A percentile compares a stretch with the other conserved stretches of the same genome.
Evolutionary conservation across 2,888 invertebrate genomes (phyloP).

Genomic region (Lycia hirtaria): DNA sequence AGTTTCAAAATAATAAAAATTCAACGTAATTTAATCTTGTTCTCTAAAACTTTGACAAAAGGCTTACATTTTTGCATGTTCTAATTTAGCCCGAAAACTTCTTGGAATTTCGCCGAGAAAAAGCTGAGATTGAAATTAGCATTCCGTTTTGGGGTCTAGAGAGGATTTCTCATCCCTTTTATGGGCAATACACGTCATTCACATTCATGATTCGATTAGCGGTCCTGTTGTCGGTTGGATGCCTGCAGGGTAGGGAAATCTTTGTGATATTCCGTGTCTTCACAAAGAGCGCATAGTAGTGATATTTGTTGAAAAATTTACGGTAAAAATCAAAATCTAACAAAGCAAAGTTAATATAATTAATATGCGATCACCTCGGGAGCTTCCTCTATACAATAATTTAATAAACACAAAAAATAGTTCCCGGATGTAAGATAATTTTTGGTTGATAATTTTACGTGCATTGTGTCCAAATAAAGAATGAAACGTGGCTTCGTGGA

Average conservation of each 20-base stretch:
- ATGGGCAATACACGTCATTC: conserved; percentile 17
- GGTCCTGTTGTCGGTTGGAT: conserved; percentile 8
- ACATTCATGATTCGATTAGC: conserved; percentile 20
- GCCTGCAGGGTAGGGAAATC: neutral
- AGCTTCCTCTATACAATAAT: no score
- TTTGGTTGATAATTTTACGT: no score
- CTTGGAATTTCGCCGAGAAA: conserved; percentile 12
- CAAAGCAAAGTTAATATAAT: no score
- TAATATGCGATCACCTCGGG: no score
- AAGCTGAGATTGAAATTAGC: conserved; percentile 16
- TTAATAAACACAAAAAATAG: no score
- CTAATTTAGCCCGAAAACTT: neutral
- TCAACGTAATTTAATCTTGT: conserved; percentile 4
- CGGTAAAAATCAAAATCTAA: neutral
- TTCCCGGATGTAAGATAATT: no score
- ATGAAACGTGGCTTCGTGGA: no score
- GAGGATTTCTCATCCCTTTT: conserved; percentile 7
- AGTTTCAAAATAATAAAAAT: neutral
- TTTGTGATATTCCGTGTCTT: neutral
- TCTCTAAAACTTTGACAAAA: conserved; percentile 9
- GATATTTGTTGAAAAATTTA: neutral
- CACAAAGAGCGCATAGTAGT: neutral
- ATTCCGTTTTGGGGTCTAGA: conserved; percentile 17
- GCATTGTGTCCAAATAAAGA: no score
- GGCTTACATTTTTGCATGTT: neutral